Percentiles rank a stretch among this genome's conserved stretches.
phyloP scores from a whole-genome alignment of 2,797 vertebrate species.

The Pyrrhura leucotis region DNA sequence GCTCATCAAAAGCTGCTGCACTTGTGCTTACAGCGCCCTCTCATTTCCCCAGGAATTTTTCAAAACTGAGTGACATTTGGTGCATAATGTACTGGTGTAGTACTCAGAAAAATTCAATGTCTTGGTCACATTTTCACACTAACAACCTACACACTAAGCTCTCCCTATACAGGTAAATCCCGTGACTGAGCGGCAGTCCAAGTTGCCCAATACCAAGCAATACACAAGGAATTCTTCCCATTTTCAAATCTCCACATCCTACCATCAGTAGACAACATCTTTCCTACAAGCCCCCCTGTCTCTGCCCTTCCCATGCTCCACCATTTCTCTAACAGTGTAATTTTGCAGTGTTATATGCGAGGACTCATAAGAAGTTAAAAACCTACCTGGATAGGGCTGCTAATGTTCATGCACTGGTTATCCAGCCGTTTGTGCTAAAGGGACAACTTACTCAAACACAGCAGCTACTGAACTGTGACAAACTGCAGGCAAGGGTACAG shows the following conservation, averaged over 20 bases:
- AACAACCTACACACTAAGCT: neutral
- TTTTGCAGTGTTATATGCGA: fast-evolving
- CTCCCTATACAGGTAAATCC: neutral
- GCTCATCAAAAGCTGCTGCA: neutral
- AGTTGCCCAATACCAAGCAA: neutral
- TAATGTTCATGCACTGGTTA: neutral
- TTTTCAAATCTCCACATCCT: neutral
- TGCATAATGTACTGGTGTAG: neutral
- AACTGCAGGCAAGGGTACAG: neutral
- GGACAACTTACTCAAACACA: neutral
- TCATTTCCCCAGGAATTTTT: neutral
- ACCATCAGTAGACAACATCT: neutral
- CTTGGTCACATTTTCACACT: neutral
- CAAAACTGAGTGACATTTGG: neutral
- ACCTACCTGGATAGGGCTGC: neutral
- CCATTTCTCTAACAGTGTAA: neutral
- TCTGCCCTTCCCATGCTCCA: neutral
- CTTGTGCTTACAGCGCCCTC: neutral
- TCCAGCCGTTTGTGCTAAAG: neutral
- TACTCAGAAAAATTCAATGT: neutral
- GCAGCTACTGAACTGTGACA: constrained; percentile 30
- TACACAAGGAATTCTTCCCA: neutral
- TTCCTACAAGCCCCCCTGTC: neutral
- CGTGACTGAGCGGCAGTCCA: neutral
- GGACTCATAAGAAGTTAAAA: constrained; percentile 9